Percentiles rank a stretch among this genome's conserved stretches.
phyloP scores from a whole-genome alignment of 2,797 vertebrate genomes.

The Heliangelus exortis region DNA sequence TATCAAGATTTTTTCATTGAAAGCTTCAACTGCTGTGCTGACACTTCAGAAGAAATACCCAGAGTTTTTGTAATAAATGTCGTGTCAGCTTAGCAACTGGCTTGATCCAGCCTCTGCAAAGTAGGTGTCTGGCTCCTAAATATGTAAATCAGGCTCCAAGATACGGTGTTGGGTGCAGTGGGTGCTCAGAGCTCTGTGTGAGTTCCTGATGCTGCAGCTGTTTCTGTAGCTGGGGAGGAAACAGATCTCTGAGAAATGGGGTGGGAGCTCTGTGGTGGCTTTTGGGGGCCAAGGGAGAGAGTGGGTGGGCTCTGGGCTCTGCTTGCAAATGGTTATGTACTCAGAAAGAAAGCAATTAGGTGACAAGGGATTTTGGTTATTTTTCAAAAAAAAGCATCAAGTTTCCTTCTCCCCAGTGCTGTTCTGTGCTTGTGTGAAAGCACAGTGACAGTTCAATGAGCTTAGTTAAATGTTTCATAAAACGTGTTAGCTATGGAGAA shows the following conservation, averaged over 20 bases:
- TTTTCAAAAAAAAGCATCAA: not conserved
- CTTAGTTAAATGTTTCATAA: not conserved
- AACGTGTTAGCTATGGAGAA: not conserved
- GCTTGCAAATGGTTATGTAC: not conserved
- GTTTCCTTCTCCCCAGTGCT: not conserved
- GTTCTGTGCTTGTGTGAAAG: not conserved
- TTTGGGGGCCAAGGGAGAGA: not conserved
- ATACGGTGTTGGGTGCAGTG: accelerated
- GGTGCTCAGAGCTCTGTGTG: not conserved
- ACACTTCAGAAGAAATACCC: not conserved
- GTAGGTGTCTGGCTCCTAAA: not conserved
- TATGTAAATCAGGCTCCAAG: not conserved
- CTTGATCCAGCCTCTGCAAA: not conserved
- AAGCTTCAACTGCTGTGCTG: not conserved
- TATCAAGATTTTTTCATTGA: not conserved
- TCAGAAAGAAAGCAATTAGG: not conserved
- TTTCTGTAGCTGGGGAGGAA: not conserved
- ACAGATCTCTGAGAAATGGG: not conserved
- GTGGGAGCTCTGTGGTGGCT: not conserved
- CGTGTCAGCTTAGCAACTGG: not conserved
- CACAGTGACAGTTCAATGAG: not conserved
- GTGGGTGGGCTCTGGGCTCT: accelerated
- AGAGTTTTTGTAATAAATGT: not conserved
- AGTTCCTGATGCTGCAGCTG: not conserved
- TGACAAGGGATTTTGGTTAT: not conserved